Conservation (phyloP, 2,888 invertebrate genomes). For the Magallana nippona region DNA sequence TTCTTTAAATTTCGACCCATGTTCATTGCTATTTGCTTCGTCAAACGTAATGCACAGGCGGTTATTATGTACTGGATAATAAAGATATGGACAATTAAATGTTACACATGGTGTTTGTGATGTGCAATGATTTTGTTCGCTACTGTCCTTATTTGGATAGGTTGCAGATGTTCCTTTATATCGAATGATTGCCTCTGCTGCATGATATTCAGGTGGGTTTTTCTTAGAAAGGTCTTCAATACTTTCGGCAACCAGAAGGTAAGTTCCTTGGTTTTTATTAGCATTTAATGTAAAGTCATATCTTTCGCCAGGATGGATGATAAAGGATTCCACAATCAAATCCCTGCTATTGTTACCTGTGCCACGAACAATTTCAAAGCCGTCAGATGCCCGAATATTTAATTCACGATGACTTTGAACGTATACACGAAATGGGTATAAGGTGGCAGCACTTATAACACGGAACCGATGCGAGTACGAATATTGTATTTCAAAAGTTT, state of each 20-base stretch:
- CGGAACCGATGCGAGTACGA: slow-evolving; percentile 54
- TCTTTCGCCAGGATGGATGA: slow-evolving; percentile 45
- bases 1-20: slow-evolving; percentile 17
- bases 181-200: slow-evolving; percentile 45
- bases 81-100: slow-evolving; percentile 43
- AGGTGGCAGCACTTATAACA: slow-evolving; percentile 46
- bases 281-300: slow-evolving; percentile 39
- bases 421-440: slow-evolving; percentile 56
- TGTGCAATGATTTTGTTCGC: background rate
- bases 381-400: slow-evolving; percentile 55
- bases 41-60: slow-evolving; percentile 15
- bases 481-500: slow-evolving; percentile 53
- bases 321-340: slow-evolving; percentile 42
- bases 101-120: background rate
- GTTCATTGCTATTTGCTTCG: slow-evolving; percentile 11
- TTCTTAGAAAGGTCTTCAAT: slow-evolving; percentile 10
- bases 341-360: background rate
- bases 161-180: background rate
- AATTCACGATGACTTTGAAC: slow-evolving; percentile 56
- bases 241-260: slow-evolving; percentile 43
- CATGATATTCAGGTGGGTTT: slow-evolving; percentile 32
- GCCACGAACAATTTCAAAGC: background rate
- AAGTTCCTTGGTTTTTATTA: background rate
- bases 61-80: background rate
- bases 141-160: background rate